Percentiles rank a stretch among this genome's conserved stretches.
Conservation (phyloP, 2,797 vertebrate species). For the Parambassis ranga region DNA sequence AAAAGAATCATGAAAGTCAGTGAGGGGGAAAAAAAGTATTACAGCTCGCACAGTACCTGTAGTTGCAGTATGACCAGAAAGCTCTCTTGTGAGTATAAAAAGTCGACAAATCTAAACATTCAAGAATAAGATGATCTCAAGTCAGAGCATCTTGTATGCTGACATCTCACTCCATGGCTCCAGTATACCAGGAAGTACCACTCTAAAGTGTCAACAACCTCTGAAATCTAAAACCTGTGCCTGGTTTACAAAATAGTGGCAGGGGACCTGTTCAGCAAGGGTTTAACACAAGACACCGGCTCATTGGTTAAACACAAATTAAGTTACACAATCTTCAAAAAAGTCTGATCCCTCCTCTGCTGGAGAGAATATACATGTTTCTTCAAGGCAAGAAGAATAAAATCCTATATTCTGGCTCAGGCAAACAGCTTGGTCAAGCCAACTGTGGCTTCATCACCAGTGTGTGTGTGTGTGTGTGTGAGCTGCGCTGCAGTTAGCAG, state of each 20-base stretch:
- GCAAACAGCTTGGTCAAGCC: constrained; percentile 4
- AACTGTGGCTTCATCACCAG: constrained; percentile 30
- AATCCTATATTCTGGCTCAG: constrained; percentile 36
- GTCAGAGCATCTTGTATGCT: background rate
- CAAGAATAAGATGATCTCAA: background rate
- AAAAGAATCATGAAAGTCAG: no score
- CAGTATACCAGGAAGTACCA: background rate
- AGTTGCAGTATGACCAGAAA: no score
- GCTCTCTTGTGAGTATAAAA: no score
- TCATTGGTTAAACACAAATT: constrained; percentile 33
- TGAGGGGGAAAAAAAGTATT: no score
- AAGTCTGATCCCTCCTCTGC: constrained; percentile 9
- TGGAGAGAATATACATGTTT: constrained; percentile 27
- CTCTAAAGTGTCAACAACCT: constrained; percentile 7
- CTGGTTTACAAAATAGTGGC: constrained; percentile 21
- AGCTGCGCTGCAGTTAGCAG: constrained; percentile 34
- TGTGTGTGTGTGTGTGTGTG: no score
- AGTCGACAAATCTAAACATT: no score
- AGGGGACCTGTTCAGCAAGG: constrained; percentile 10
- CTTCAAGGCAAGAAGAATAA: constrained; percentile 24
- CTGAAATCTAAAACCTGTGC: constrained; percentile 34
- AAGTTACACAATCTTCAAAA: constrained; percentile 8
- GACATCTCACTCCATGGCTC: background rate
- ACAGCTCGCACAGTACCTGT: no score
- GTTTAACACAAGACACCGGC: constrained; percentile 5